A percentile compares a stretch with the other conserved stretches of the same genome.
These are phyloP conservation scores for Leptodirus hochenwartii DNA, from an alignment of 2,888 invertebrate species.

Conservation along the genomic window DNA sequence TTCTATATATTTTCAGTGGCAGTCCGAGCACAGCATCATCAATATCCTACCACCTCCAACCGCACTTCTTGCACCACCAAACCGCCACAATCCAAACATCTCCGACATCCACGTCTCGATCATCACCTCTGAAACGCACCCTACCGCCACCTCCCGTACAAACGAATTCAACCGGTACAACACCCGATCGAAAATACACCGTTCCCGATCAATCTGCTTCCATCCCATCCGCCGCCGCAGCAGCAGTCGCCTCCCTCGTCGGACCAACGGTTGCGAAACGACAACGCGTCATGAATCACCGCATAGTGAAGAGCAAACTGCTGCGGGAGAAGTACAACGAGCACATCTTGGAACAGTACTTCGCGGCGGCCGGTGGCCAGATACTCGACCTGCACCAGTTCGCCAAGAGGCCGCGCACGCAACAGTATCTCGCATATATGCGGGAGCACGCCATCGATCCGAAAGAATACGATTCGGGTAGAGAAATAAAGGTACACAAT, in stretches of 20 bases:
- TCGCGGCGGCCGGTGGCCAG: slow-evolving; percentile 71
- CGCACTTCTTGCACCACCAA: not conserved
- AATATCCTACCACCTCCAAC: not conserved
- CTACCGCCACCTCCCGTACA: slow-evolving; percentile 27
- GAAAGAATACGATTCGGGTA: slow-evolving; percentile 17
- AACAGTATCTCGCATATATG: slow-evolving; percentile 55
- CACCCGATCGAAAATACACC: no score
- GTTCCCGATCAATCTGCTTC: no score
- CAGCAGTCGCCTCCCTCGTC: no score
- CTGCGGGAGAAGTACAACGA: slow-evolving; percentile 59
- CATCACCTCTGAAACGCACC: slow-evolving; percentile 30
- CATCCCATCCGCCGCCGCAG: no score
- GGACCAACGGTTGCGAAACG: slow-evolving; percentile 39
- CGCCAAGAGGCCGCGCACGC: slow-evolving; percentile 62
- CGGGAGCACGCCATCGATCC: slow-evolving; percentile 35
- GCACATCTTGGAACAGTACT: slow-evolving; percentile 69
- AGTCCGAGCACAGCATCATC: not conserved
- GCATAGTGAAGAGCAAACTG: slow-evolving; percentile 46
- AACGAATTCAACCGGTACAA: slow-evolving; percentile 30
- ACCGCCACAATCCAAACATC: slow-evolving; percentile 9
- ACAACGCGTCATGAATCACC: slow-evolving; percentile 51
- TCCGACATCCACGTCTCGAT: slow-evolving; percentile 12
- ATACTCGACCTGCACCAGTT: slow-evolving; percentile 76
- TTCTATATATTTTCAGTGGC: no score
- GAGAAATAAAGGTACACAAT: slow-evolving; percentile 5